Conservation (phyloP, 2,113 vertebrate species). For the Lophura nycthemera region DNA sequence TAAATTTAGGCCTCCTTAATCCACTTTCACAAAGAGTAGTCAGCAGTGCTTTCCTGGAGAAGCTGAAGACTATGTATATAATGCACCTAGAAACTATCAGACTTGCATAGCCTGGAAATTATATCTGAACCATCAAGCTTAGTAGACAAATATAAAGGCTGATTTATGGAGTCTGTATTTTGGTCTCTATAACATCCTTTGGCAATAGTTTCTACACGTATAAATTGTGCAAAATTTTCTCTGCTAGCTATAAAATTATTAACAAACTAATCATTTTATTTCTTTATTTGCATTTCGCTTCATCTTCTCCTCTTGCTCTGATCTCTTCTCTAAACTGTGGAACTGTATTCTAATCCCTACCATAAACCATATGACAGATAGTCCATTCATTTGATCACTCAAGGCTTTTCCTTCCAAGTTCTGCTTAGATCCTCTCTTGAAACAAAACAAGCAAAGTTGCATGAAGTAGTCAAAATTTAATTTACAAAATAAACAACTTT, state of each 20-base stretch:
- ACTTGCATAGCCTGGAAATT: not conserved
- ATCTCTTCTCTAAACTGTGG: not conserved
- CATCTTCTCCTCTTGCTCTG: not conserved
- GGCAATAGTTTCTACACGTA: not conserved
- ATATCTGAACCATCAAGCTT: not conserved
- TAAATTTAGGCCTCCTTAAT: not conserved
- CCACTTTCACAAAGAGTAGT: not conserved
- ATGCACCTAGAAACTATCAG: not conserved
- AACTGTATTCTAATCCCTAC: not conserved
- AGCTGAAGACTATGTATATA: rapidly evolving
- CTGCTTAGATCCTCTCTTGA: not conserved
- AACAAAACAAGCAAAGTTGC: not conserved
- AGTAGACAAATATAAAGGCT: too few species aligned
- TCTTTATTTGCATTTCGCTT: not conserved
- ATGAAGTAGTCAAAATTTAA: not conserved
- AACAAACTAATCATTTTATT: not conserved
- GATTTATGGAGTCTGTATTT: too few species aligned
- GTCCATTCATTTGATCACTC: not conserved
- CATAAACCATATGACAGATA: not conserved
- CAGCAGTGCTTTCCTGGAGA: not conserved
- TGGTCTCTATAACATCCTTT: not conserved
- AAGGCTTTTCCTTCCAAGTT: not conserved
- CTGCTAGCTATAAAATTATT: not conserved
- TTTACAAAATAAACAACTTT: not conserved
- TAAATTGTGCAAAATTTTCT: not conserved